phyloP scores from a whole-genome alignment of 2,113 vertebrate genomes.

The Vulpes ferrilata region DNA sequence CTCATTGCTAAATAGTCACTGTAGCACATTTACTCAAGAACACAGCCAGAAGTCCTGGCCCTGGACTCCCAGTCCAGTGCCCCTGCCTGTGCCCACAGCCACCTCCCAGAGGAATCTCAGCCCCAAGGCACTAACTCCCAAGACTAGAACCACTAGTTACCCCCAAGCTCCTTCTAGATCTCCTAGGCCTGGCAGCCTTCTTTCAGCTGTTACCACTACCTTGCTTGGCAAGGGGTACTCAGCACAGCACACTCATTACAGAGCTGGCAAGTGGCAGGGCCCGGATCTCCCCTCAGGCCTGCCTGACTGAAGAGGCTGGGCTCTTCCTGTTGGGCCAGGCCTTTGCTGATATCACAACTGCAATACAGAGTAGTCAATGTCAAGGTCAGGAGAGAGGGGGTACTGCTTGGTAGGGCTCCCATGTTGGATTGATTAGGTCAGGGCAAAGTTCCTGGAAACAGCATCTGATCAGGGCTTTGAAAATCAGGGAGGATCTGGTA shows the following conservation, averaged over 20 bases:
- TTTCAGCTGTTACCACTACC: not conserved
- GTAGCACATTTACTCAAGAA: not conserved
- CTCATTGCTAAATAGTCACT: too few relatives aligned
- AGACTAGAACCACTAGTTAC: not conserved
- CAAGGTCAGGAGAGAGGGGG: not conserved
- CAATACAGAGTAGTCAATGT: not conserved
- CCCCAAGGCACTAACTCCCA: not conserved
- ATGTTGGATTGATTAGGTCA: not conserved
- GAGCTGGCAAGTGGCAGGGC: not conserved
- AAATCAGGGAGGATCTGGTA: not conserved
- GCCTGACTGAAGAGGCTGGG: not conserved
- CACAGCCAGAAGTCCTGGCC: not conserved
- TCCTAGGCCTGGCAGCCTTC: not conserved
- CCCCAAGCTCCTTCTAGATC: not conserved
- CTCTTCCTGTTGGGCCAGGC: not conserved
- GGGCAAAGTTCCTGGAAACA: not conserved
- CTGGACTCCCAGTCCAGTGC: not conserved
- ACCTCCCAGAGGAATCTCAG: not conserved
- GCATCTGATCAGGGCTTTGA: not conserved
- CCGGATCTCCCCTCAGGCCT: not conserved
- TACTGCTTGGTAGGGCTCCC: not conserved
- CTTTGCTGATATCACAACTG: not conserved
- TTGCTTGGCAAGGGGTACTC: not conserved
- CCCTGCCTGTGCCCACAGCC: not conserved
- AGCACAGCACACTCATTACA: too few relatives aligned